Percentiles rank a stretch among this genome's conserved stretches.
These are phyloP conservation scores for Drosophila aff. DNA, from an alignment of 1,140 invertebrate species.

Conservation along the genomic window DNA sequence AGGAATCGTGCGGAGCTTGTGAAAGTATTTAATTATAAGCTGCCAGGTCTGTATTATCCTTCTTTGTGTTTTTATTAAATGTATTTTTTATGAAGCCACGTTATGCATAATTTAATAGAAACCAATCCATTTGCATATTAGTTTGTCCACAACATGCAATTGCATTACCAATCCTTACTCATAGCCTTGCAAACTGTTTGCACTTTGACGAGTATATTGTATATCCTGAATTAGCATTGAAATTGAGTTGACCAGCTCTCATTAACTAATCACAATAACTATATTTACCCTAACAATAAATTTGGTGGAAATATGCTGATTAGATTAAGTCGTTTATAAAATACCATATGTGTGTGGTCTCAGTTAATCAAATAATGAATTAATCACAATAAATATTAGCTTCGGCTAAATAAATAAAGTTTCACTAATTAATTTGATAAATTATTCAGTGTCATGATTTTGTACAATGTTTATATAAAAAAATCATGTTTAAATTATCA, in stretches of 20 bases:
- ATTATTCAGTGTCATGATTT: neutral
- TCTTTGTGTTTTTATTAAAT: neutral
- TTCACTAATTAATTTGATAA: neutral
- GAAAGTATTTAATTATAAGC: neutral
- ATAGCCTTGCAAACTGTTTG: neutral
- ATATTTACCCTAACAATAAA: neutral
- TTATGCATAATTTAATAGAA: neutral
- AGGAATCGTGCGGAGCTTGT: conserved; percentile 3
- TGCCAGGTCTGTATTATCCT: neutral
- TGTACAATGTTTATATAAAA: neutral
- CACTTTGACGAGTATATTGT: neutral
- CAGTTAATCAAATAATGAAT: neutral
- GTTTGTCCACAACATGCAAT: neutral
- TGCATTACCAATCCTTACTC: neutral
- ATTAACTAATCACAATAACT: neutral
- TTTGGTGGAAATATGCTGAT: neutral
- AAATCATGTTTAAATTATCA: neutral
- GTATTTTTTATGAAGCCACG: neutral
- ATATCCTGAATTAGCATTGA: conserved; percentile 1
- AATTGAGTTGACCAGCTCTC: neutral
- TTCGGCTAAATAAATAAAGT: neutral
- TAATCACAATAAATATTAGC: neutral
- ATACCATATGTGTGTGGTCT: no score
- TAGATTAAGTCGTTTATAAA: neutral
- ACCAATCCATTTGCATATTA: neutral